Conservation (phyloP, 2,797 vertebrate species). For the Mus minutoides region DNA sequence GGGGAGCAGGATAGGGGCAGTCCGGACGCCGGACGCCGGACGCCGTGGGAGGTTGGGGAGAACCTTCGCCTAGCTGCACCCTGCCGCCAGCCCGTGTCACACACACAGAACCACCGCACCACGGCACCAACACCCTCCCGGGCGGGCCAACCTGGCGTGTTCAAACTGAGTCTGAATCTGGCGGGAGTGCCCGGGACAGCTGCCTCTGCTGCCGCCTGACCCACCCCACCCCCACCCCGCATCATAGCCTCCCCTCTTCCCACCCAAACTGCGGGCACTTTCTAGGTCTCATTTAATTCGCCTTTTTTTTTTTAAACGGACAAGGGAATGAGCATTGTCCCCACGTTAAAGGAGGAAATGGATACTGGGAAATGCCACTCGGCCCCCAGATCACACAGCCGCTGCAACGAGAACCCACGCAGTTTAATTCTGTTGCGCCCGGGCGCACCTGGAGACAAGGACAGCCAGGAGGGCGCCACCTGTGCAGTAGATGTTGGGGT, state of each 20-base stretch:
- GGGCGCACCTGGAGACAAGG: neutral
- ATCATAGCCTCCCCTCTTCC: neutral
- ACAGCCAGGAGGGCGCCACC: neutral
- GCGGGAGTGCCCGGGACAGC: neutral
- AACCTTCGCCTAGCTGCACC: neutral
- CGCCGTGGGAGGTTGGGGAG: neutral
- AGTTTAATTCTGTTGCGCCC: neutral
- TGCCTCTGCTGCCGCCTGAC: neutral
- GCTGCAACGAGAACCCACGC: neutral
- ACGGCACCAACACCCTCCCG: neutral
- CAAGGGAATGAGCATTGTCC: neutral
- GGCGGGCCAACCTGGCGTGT: neutral
- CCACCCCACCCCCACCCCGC: neutral
- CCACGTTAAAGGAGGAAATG: neutral
- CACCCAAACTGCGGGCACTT: neutral
- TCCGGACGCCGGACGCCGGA: neutral
- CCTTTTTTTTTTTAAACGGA: neutral
- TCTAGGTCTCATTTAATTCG: neutral
- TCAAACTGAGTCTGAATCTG: neutral
- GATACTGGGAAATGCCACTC: neutral
- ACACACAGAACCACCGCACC: neutral
- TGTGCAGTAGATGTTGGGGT: accelerated
- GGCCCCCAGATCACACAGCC: neutral
- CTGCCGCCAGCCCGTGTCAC: neutral
- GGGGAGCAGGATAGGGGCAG: neutral